Base-by-base conservation (phyloP, 2,888 invertebrate species). In the Dicyrtoma fusca region DNA sequence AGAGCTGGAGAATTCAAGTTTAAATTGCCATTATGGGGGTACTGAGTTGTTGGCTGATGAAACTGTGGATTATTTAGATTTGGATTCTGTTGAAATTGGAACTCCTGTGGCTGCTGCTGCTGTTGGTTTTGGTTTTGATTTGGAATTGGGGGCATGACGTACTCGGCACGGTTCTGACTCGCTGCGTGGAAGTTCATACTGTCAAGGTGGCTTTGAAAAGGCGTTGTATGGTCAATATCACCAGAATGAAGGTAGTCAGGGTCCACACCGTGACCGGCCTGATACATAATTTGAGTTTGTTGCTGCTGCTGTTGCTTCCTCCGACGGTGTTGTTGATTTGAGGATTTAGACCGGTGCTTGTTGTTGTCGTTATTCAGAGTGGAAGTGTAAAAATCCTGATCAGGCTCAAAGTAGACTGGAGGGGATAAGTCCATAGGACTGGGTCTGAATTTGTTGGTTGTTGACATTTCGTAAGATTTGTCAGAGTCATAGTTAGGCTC, bases 331-430 rank as follows among this genome's bases (percentile, higher is more conserved):
- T 17, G 19, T 4, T 11, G 53, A 10, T 5, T 25, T 6, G n/a
- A 34, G 6, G 17, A 34, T 26, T 17, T n/a, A 17, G 34, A 51
- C 4, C 6, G 21, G 3, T 45, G 55, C 21, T 19, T 63, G 49
- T 23, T 69, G 61, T n/a, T 63, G 34, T 62, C 26, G 63, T 51
- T 69, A 25, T 69, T 59, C 13, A 78, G 71, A 5, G 80, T 79
- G 0, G 76, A 73, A 4, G 80, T 80, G 53, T 75, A 79, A 62
- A 79, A 80, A 17, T 80, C 80, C 62, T 79, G 77, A 42, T 76
- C 79, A 0, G 80, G 78, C 51, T 77, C 77, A 45, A 79, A 74
- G 42, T 78, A 76, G 4, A 76, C 72, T 17, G 76, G 72, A 34
- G 76, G 76, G 0, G 76, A 72, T 11, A 75, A 21, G 19, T 77